These are phyloP conservation scores for Actinernus sp. DNA, from an alignment of 92 coral and sea anemone species.

Conservation along the genomic window DNA sequence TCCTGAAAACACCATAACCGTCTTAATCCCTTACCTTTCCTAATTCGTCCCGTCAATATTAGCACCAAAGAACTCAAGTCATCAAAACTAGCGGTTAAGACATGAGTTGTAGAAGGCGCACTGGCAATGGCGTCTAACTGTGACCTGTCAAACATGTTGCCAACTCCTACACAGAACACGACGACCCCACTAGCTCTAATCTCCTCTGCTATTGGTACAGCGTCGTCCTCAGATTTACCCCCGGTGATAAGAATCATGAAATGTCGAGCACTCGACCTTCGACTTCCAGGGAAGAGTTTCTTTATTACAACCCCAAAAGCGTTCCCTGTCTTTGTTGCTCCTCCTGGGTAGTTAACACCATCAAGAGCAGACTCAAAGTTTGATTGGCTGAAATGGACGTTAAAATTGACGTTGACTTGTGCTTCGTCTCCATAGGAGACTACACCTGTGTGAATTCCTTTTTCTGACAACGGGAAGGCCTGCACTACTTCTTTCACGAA, in stretches of 20 bases:
- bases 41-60: slow-evolving; percentile 32
- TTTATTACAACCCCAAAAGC: slow-evolving; percentile 73
- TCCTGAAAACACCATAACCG: no score
- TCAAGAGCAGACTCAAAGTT: slow-evolving; percentile 64
- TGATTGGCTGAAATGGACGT: slow-evolving; percentile 46
- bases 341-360: slow-evolving; percentile 74
- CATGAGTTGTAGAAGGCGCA: slow-evolving; percentile 68
- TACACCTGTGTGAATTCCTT: slow-evolving; percentile 78
- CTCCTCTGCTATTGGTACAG: slow-evolving; percentile 78
- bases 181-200: slow-evolving; percentile 77
- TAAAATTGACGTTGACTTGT: slow-evolving; percentile 54
- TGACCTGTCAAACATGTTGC: slow-evolving; percentile 65
- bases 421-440: slow-evolving; percentile 70
- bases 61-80: slow-evolving; percentile 42
- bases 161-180: slow-evolving; percentile 85
- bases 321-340: slow-evolving; percentile 70
- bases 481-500: slow-evolving; percentile 77
- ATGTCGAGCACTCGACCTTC: slow-evolving; percentile 62
- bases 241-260: slow-evolving; percentile 72
- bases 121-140: slow-evolving; percentile 80
- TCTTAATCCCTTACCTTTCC: slow-evolving; percentile 63
- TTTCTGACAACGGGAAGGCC: slow-evolving; percentile 68
- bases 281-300: slow-evolving; percentile 75
- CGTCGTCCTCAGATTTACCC: slow-evolving; percentile 78
- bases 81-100: slow-evolving; percentile 65